Percentiles rank a stretch among this genome's conserved stretches.
phyloP scores from a whole-genome alignment of 2,888 invertebrate genomes.

The Pseudanteris insignis region DNA sequence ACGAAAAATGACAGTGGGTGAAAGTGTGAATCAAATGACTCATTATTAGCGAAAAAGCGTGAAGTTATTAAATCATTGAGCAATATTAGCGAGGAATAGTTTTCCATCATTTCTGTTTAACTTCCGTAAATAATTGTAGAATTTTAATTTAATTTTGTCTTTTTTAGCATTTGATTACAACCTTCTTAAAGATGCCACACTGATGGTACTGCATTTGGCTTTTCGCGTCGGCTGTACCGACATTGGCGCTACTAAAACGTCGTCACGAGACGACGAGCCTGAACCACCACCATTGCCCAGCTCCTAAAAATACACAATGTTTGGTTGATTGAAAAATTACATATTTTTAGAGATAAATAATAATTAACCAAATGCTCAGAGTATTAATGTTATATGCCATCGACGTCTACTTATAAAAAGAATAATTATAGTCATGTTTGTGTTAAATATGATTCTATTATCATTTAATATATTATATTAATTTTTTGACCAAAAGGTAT shows the following conservation, averaged over 20 bases:
- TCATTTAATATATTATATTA: no score
- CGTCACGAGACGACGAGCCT: slow-evolving; percentile 70
- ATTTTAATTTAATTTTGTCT: slow-evolving; percentile 10
- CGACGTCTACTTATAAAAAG: no score
- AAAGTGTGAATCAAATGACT: slow-evolving; percentile 26
- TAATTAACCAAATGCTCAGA: no score
- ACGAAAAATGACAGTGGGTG: slow-evolving; percentile 8
- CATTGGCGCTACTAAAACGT: slow-evolving; percentile 78
- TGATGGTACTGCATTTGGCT: slow-evolving; percentile 74
- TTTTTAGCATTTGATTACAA: slow-evolving; percentile 67
- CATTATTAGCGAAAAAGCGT: slow-evolving; percentile 30
- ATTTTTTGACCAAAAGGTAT: no score
- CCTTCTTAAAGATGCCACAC: slow-evolving; percentile 76
- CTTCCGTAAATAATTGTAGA: slow-evolving; percentile 3
- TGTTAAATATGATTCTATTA: no score
- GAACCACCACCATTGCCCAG: slow-evolving; percentile 73
- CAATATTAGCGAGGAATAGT: slow-evolving; percentile 31
- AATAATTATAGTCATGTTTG: no score
- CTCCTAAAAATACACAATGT: slow-evolving; percentile 71
- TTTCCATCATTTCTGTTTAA: slow-evolving; percentile 6
- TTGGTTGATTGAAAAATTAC: slow-evolving; percentile 16
- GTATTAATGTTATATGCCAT: no score
- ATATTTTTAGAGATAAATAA: no score
- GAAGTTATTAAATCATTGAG: slow-evolving; percentile 30
- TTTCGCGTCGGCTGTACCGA: slow-evolving; percentile 87